Percentiles rank a stretch among this genome's conserved stretches.
phyloP scores from a whole-genome alignment of 2,888 invertebrate genomes.

The Tachina fera region DNA sequence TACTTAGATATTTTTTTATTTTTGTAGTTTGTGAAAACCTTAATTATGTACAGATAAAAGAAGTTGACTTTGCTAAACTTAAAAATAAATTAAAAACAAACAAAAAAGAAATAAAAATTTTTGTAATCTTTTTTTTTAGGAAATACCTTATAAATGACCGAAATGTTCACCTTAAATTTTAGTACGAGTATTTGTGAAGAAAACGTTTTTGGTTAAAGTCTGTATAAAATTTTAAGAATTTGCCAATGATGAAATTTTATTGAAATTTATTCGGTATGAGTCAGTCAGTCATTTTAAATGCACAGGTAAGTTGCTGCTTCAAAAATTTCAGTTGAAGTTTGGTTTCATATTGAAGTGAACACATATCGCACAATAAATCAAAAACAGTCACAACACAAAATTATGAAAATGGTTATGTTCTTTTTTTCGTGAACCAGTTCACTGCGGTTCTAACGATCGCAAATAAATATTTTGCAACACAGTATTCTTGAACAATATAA shows the following conservation, averaged over 20 bases:
- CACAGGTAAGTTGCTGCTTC: background rate
- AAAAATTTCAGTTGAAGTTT: background rate
- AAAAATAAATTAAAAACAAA: background rate
- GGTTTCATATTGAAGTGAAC: background rate
- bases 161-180: conserved; percentile 54
- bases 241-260: conserved; percentile 13
- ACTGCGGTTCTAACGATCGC: too few relatives aligned
- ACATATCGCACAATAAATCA: too few relatives aligned
- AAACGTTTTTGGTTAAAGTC: conserved; percentile 7
- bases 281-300: conserved; percentile 28
- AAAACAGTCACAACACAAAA: too few relatives aligned
- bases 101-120: conserved; percentile 30
- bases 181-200: conserved; percentile 21
- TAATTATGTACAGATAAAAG: conserved; percentile 66
- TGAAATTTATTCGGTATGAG: background rate
- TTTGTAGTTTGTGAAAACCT: conserved; percentile 41
- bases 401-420: too few relatives aligned
- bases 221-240: background rate
- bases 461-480: too few relatives aligned
- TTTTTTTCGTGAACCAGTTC: too few relatives aligned
- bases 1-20: conserved; percentile 53
- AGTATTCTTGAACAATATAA: too few relatives aligned
- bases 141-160: conserved; percentile 55
- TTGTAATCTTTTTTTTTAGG: conserved; percentile 34
- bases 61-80: conserved; percentile 55